Base-by-base conservation (phyloP, 2,113 vertebrate genomes). In the Tor tambroides region DNA sequence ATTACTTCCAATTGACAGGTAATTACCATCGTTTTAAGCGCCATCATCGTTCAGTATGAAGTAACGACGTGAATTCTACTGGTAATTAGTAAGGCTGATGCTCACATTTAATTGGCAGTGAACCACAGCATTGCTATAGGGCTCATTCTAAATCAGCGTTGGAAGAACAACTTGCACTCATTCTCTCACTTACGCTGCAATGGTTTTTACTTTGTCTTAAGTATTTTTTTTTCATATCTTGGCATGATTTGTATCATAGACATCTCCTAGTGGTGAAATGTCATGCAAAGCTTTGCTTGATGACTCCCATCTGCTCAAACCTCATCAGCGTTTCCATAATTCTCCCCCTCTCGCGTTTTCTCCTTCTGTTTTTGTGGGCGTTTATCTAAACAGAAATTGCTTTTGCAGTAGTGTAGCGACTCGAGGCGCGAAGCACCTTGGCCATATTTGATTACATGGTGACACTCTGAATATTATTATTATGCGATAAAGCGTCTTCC, bases 21-120 rank as follows among this genome's bases (percentile, higher is more conserved):
- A 92, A 95, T 94, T 94, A 93, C 86, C 77, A 41, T 43, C 81
- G 77, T 90, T 94, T 92, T 91, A 92, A 89, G 78, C 83, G 46
- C 88, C 91, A 89, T 91, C 92, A 92, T 92, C 89, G 91, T 89
- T 83, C 41, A 89, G 89, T 87, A 87, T 88, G 91, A 88, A 93
- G 92, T 92, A 92, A 91, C 89, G 87, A 85, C 76, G 56, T 87
- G 85, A 91, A 91, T 93, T 90, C 85, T 90, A 75, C 89, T 91
- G 89, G 91, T 93, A 93, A 94, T 95, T 93, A 91, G 90, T 91
- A 92, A 85, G 91, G 88, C 81, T 80, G 43, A 87, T 75, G 88
- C 87, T 89, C 26, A 28, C 89, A 85, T 85, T 85, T 87, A 81
- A 85, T 89, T 87, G 43, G 87, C 84, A 87, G 86, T 76, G 54